A percentile compares a stretch with the other conserved stretches of the same genome.
phyloP scores from a whole-genome alignment of 2,888 invertebrate genomes.

The Psococerastis gibbosa region DNA sequence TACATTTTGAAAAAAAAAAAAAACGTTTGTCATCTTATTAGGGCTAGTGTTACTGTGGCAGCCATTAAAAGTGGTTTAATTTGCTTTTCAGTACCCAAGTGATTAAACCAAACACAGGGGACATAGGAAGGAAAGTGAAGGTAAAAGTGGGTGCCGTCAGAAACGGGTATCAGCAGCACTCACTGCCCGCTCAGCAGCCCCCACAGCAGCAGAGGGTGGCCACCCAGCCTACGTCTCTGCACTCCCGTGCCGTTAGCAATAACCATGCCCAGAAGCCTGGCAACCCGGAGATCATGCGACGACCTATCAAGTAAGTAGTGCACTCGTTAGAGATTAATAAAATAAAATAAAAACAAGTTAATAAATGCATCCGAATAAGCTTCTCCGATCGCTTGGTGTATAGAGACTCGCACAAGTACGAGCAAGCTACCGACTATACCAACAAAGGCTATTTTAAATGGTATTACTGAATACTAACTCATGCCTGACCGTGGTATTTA shows the following conservation, averaged over 20 bases:
- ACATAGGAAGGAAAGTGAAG: slow-evolving; percentile 75
- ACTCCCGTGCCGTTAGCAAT: slow-evolving; percentile 31
- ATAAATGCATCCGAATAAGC: no score
- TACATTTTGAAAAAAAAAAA: no score
- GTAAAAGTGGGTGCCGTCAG: slow-evolving; percentile 21
- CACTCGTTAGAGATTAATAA: no score
- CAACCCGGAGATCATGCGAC: slow-evolving; percentile 42
- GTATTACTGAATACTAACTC: no score
- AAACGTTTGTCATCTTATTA: no score
- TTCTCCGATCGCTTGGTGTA: no score
- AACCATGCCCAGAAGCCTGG: slow-evolving; percentile 25
- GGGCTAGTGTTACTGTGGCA: no score
- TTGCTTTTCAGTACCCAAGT: slow-evolving; percentile 9
- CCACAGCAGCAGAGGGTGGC: neutral
- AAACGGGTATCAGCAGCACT: neutral
- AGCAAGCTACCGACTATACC: no score
- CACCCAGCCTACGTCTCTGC: slow-evolving; percentile 18
- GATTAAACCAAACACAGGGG: slow-evolving; percentile 47
- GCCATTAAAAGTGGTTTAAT: slow-evolving; percentile 4
- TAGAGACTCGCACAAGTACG: no score
- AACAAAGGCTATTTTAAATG: no score
- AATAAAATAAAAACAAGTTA: no score
- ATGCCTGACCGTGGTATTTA: no score
- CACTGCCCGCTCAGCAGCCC: neutral
- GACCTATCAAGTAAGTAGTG: slow-evolving; percentile 47